Evolutionary conservation across 2,797 vertebrate species (phyloP).

Genomic region (Sarcoramphus papa): DNA sequence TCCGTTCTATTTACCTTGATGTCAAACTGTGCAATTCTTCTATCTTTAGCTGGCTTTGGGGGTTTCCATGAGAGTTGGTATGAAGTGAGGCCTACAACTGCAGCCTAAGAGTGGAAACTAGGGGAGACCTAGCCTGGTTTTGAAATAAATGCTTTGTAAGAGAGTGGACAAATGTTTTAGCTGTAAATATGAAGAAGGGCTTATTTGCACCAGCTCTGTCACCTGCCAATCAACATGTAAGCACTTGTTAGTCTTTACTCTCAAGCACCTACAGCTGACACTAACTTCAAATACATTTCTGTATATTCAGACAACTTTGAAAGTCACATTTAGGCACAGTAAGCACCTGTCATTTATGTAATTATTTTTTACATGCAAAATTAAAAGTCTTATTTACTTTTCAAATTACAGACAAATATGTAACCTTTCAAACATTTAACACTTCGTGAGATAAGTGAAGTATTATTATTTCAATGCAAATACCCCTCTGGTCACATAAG

Average conservation of each 20-base stretch:
- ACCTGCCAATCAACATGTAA: not conserved
- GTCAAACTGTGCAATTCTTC: not conserved
- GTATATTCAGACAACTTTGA: not conserved
- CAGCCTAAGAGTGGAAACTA: not conserved
- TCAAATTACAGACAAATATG: not conserved
- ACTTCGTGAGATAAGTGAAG: not conserved
- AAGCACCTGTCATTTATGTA: not conserved
- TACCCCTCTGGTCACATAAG: not conserved
- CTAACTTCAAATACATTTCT: not conserved
- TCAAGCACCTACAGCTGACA: not conserved
- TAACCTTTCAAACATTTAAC: not conserved
- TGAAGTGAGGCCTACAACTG: not conserved
- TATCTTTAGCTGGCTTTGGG: not conserved
- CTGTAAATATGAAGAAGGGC: not conserved
- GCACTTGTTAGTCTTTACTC: not conserved
- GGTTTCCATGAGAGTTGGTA: not conserved
- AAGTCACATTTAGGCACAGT: not conserved
- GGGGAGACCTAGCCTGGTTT: not conserved
- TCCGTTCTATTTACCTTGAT: not conserved
- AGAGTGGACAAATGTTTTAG: not conserved
- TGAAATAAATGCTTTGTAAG: not conserved
- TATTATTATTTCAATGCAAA: not conserved
- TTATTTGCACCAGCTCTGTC: not conserved
- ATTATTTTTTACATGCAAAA: not conserved
- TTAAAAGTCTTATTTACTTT: not conserved